Evolutionary conservation across 1,140 invertebrate species (phyloP).

Genomic region (Heliconius congener): DNA sequence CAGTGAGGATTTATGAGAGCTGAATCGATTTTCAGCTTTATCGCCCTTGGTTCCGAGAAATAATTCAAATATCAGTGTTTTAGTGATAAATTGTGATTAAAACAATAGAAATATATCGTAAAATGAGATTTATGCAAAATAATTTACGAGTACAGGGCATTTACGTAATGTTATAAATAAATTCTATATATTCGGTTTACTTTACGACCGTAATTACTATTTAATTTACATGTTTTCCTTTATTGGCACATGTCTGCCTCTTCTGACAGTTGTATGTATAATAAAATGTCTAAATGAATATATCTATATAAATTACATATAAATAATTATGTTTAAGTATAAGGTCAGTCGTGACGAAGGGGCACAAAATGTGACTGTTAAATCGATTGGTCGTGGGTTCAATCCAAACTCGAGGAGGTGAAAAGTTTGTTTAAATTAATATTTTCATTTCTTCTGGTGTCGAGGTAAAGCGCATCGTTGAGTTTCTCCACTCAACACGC

Average conservation of each 20-base stretch:
- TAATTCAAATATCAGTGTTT: constrained; percentile 30
- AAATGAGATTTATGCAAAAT: not conserved
- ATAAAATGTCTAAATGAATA: not conserved
- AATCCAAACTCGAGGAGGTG: too few species aligned
- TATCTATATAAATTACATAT: not conserved
- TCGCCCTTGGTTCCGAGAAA: constrained; percentile 27
- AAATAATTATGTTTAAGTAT: not conserved
- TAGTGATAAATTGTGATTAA: not conserved
- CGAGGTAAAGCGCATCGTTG: too few species aligned
- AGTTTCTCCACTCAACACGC: too few species aligned
- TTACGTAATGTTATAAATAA: not conserved
- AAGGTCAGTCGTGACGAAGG: too few species aligned
- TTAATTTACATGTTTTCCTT: constrained; percentile 1
- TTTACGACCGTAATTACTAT: not conserved
- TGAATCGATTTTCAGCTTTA: constrained; percentile 41
- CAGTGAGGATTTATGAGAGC: constrained; percentile 35
- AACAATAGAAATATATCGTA: not conserved
- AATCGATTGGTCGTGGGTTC: too few species aligned
- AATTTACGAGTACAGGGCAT: not conserved
- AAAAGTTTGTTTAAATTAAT: too few species aligned
- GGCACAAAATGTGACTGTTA: too few species aligned
- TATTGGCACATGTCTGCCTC: not conserved
- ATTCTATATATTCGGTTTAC: not conserved
- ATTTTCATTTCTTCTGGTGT: too few species aligned
- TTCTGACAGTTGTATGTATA: not conserved